Evolutionary conservation across 1,140 invertebrate species (phyloP), one percentile per base, ranked within the genome.

Genomic region (Cyclina sinensis): DNA sequence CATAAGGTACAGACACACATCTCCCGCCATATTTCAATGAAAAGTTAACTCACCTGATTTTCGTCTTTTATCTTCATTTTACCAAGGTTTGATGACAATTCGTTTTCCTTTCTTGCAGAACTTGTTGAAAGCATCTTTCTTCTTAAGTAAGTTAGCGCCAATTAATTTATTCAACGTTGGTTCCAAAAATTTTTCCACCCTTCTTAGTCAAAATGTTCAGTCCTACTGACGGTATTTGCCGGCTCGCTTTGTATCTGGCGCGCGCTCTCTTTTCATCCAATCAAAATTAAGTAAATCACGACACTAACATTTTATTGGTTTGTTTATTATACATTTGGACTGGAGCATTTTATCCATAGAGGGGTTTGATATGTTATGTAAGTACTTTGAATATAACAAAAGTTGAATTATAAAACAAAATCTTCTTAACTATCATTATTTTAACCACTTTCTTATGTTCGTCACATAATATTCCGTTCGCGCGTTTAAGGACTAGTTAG

Each of bases 41-140:
- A 24, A 57, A 48, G n/a, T 24, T 43, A 16, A 90, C 88, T 90
- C 62, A 93, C 93, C 90, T 93, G 59, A 76, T 94, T 94, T 90
- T 94, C 92, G 79, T 93, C 92, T 62, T 90, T 89, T 35, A 92
- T 91, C 46, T 92, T 92, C 39, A 86, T 39, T 65, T 92, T 91
- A 37, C 85, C 88, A 32, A 92, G 27, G 32, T 90, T 89, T 39
- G 80, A 46, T 35, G 89, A 76, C n/a, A 92, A 32, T 7, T 92
- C 91, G 84, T 90, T 89, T 32, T 90, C 90, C 70, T 88, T 91
- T 84, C 78, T 90, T 90, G 90, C 82, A 87, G 89, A 90, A 37
- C 57, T 85, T 73, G 82, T 88, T 30, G 91, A 92, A 76, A 90
- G 68, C 90, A 91, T 92, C 35, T 82, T 89, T 74, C 1, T 51